These are phyloP conservation scores for Lipotes vexillifer DNA, from an alignment of 2,113 vertebrate genomes.

Conservation along the genomic window DNA sequence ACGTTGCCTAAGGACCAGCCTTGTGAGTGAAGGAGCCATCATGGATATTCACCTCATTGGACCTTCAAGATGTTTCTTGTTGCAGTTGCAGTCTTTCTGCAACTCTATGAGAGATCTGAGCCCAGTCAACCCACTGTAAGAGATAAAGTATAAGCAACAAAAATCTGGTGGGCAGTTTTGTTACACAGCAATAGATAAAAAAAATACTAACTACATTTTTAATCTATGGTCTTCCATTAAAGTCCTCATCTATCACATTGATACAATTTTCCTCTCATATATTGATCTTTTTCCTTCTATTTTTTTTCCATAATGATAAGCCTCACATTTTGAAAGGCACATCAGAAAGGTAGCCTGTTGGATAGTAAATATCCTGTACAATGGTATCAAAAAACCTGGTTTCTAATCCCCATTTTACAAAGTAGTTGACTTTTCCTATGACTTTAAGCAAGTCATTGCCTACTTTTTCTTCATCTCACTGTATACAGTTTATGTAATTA, in stretches of 20 bases:
- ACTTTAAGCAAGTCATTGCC: background rate
- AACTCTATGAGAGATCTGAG: background rate
- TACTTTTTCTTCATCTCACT: background rate
- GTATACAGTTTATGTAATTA: background rate
- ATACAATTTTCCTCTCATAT: background rate
- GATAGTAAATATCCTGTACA: background rate
- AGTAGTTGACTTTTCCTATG: background rate
- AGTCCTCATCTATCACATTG: background rate
- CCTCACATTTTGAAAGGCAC: conserved; percentile 3
- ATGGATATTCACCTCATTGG: fast-evolving
- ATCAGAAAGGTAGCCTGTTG: background rate
- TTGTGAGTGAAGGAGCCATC: background rate
- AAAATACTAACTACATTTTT: background rate
- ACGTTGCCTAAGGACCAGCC: background rate
- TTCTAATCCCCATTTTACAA: background rate
- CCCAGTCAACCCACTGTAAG: background rate
- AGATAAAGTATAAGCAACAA: background rate
- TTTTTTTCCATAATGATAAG: background rate
- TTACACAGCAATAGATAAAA: background rate
- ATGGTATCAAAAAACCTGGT: background rate
- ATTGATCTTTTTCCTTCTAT: background rate
- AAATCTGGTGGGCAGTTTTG: background rate
- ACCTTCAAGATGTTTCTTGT: background rate
- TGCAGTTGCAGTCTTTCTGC: background rate
- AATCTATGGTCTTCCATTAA: background rate